These are phyloP conservation scores for Panonychus citri DNA, from an alignment of 1,140 invertebrate genomes.

Conservation along the genomic window DNA sequence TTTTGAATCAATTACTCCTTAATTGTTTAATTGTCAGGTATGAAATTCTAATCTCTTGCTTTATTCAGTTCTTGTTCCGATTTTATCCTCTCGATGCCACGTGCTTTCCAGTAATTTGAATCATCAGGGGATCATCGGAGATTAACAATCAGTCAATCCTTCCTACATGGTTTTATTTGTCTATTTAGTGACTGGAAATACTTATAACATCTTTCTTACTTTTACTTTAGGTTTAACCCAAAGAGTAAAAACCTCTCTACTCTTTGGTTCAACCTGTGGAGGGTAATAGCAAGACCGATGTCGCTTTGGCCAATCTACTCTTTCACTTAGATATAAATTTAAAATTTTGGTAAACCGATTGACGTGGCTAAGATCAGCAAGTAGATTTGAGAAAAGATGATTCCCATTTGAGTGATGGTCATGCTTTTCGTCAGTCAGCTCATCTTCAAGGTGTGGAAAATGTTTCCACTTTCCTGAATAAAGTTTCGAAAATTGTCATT, in stretches of 20 bases:
- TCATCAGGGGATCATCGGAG: too few relatives aligned
- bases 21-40: conserved; percentile 25
- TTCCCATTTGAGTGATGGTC: conserved; percentile 9
- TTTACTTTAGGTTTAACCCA: conserved; percentile 17
- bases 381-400: conserved; percentile 48
- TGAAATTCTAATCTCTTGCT: background rate
- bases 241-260: conserved; percentile 20
- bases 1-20: conserved; percentile 28
- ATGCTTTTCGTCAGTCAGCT: conserved; percentile 48
- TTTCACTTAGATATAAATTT: conserved; percentile 22
- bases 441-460: conserved; percentile 30
- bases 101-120: too few relatives aligned
- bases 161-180: conserved; percentile 1
- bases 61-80: background rate
- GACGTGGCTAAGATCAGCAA: conserved; percentile 33
- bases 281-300: conserved; percentile 22
- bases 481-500: conserved; percentile 67
- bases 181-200: conserved; percentile 14
- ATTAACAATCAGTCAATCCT: conserved; percentile 9
- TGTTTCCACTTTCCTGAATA: conserved; percentile 36
- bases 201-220: conserved; percentile 18
- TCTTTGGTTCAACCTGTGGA: too few relatives aligned
- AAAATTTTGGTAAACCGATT: conserved; percentile 23
- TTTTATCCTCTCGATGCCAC: too few relatives aligned
- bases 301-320: conserved; percentile 20